Base-by-base conservation (phyloP, 1,140 invertebrate genomes). In the Bilobella aurantiaca region DNA sequence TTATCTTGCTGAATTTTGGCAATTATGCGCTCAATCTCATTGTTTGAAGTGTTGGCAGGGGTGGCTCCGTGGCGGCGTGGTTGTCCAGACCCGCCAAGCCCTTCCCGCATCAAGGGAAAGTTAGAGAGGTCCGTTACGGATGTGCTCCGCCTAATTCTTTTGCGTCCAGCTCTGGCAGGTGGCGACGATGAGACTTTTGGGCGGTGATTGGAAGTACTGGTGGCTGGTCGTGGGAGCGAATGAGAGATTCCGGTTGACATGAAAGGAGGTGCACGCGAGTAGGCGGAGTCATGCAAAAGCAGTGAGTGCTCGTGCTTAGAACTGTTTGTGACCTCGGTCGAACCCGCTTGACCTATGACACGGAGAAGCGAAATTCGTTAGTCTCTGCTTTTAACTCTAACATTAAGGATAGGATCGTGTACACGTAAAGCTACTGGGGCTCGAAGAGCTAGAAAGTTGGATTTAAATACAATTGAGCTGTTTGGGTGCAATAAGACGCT, bases 11-110 rank as follows among this genome's bases (percentile, higher is more conserved):
- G 91, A 73, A 95, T 90, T 81, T 93, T 94, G 66, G 90, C 90
- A 87, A 95, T 93, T 75, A 95, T 90, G 74, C 88, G 82, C 77
- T 94, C 91, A 74, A 95, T 92, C 79, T 95, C 90, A 62, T 74
- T 53, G 12, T 5, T 16, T 12, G 49, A 18, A 14, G 49, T 14
- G 69, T 63, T 73, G 70, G 58, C 58, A 28, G 61, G 23, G 25
- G 57, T 31, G 68, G 64, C 25, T 49, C 85, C 85, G 70, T 86
- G 85, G 81, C 78, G 64, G 80, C 47, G 28, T 25, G 42, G 37
- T 29, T 23, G 23, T 28, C 30, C 47, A 30, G 58, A 42, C 59
- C 29, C 25, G 8, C 57, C 57, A 8, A 29, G 57, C 12, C 3
- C 23, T 3, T 58, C 57, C 29, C 57, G 12, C 30, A 29, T 30